Percentiles rank a stretch among this genome's conserved stretches.
These are phyloP conservation scores for Lasioglossum villosulum DNA, from an alignment of 2,888 invertebrate species.

Conservation along the genomic window DNA sequence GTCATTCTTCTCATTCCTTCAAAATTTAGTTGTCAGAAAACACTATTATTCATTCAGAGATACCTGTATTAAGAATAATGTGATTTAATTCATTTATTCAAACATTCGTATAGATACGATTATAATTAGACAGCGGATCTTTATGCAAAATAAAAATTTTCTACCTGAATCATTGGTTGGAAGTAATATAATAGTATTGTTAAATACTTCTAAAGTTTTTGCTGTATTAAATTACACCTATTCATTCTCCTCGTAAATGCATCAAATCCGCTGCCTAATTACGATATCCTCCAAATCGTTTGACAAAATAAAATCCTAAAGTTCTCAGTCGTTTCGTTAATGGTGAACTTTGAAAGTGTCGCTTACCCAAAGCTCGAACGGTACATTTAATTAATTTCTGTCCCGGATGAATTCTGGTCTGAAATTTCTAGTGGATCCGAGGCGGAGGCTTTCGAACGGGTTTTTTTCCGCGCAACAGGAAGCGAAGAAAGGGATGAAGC, in stretches of 20 bases:
- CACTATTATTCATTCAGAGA: not conserved
- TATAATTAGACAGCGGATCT: too few species aligned
- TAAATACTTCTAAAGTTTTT: too few species aligned
- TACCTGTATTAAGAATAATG: too few species aligned
- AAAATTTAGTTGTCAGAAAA: not conserved
- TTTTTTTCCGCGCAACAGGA: constrained; percentile 2
- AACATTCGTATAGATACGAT: not conserved
- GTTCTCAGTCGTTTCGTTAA: not conserved
- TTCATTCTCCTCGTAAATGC: too few species aligned
- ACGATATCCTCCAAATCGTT: not conserved
- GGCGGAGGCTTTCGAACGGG: not conserved
- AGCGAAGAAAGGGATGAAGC: constrained; percentile 2
- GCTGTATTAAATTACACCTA: too few species aligned
- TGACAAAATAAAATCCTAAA: not conserved
- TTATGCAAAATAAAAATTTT: too few species aligned
- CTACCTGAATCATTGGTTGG: too few species aligned
- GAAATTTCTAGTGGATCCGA: not conserved
- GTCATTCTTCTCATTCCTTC: not conserved
- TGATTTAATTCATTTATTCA: too few species aligned
- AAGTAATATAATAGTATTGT: too few species aligned
- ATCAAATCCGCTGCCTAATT: too few species aligned
- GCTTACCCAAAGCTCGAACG: not conserved
- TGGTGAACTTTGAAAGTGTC: not conserved
- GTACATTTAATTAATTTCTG: not conserved
- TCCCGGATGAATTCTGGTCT: not conserved